A percentile compares a stretch with the other conserved stretches of the same genome.
These are phyloP conservation scores for Caenorhabditis wallacei DNA, from an alignment of 2,888 invertebrate species.

Conservation along the genomic window DNA sequence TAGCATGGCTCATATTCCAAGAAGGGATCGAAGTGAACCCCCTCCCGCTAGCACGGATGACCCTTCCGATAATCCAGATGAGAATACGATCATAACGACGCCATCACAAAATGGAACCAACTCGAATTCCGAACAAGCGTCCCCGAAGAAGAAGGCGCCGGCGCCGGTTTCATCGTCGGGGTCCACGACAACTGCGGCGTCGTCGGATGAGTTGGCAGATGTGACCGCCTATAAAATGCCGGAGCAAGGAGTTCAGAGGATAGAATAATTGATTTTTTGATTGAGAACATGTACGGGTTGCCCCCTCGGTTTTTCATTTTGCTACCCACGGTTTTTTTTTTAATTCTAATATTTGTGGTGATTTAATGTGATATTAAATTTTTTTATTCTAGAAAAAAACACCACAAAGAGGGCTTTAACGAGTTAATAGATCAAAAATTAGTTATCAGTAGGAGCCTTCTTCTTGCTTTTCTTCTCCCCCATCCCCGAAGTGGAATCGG, in stretches of 20 bases:
- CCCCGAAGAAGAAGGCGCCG: slow-evolving; percentile 65
- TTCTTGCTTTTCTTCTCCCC: too few species aligned
- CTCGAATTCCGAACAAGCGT: slow-evolving; percentile 22
- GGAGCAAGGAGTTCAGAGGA: slow-evolving; percentile 74
- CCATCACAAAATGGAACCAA: slow-evolving; percentile 4
- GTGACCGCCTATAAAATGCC: slow-evolving; percentile 76
- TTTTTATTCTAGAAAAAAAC: too few species aligned
- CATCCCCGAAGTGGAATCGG: too few species aligned
- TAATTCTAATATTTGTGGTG: too few species aligned
- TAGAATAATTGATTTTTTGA: slow-evolving; percentile 64
- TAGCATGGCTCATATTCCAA: slow-evolving; percentile 72
- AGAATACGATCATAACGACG: neutral
- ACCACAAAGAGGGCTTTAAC: too few species aligned
- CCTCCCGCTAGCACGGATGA: slow-evolving; percentile 61
- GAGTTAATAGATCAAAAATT: too few species aligned
- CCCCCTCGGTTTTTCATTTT: slow-evolving; percentile 1
- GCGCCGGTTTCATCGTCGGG: slow-evolving; percentile 43
- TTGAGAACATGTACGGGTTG: neutral
- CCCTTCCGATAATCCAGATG: neutral
- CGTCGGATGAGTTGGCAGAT: slow-evolving; percentile 67
- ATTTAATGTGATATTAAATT: too few species aligned
- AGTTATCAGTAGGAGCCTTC: too few species aligned
- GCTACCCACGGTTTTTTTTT: neutral
- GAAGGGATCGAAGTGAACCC: slow-evolving; percentile 73
- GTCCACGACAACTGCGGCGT: slow-evolving; percentile 38